Conservation (phyloP, 2,888 invertebrate species). For the Lingula anatina region DNA sequence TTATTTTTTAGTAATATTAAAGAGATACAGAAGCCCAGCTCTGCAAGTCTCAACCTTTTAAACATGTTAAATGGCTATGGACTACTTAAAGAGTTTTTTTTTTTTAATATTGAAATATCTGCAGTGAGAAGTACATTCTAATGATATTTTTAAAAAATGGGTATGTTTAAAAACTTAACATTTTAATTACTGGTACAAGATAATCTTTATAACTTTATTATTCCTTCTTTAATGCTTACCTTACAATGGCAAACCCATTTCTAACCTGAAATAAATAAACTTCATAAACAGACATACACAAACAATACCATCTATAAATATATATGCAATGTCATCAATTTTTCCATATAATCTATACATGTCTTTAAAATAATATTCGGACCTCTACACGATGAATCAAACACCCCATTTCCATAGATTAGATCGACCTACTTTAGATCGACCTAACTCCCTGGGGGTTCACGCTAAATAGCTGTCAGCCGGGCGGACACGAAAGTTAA, state of each 20-base stretch:
- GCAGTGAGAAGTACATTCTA: too few relatives aligned
- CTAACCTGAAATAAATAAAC: slow-evolving; percentile 53
- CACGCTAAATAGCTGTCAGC: too few relatives aligned
- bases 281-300: too few relatives aligned
- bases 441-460: too few relatives aligned
- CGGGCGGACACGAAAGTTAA: too few relatives aligned
- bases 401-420: too few relatives aligned
- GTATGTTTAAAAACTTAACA: too few relatives aligned
- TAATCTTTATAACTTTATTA: slow-evolving; percentile 20
- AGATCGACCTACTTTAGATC: too few relatives aligned
- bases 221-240: slow-evolving; percentile 27
- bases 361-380: neutral
- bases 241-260: slow-evolving; percentile 75
- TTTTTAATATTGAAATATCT: too few relatives aligned
- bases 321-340: slow-evolving; percentile 18
- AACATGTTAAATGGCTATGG: neutral
- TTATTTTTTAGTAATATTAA: neutral
- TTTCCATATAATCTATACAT: slow-evolving; percentile 9
- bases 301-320: too few relatives aligned
- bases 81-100: neutral
- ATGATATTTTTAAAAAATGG: too few relatives aligned
- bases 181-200: slow-evolving; percentile 20
- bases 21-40: neutral
- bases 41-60: slow-evolving; percentile 68
- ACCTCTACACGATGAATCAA: too few relatives aligned